Percentiles rank a stretch among this genome's conserved stretches.
phyloP scores from a whole-genome alignment of 2,797 vertebrate species.

The Chelmon rostratus region DNA sequence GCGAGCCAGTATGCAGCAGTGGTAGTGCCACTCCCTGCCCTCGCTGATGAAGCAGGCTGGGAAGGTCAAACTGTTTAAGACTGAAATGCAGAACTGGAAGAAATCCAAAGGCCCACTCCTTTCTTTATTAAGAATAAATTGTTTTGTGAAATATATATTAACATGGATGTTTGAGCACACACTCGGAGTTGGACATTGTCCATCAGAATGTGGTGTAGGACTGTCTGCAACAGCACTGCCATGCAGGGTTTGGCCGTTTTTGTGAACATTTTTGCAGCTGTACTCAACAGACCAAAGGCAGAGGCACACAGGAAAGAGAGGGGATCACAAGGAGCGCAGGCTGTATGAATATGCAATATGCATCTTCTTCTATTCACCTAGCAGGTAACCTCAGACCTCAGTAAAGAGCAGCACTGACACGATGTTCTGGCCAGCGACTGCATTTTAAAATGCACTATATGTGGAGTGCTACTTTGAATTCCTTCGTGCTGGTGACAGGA shows the following conservation, averaged over 20 bases:
- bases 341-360: slow-evolving; percentile 12
- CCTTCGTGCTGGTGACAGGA: slow-evolving; percentile 18
- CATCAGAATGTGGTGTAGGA: slow-evolving; percentile 7
- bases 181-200: slow-evolving; percentile 1
- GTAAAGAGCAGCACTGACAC: slow-evolving; percentile 19
- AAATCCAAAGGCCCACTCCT: slow-evolving; percentile 32
- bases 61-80: slow-evolving; percentile 65
- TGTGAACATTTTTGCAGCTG: not conserved
- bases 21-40: slow-evolving; percentile 53
- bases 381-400: slow-evolving; percentile 16
- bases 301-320: not conserved
- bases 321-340: slow-evolving; percentile 6
- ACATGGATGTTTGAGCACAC: slow-evolving; percentile 7
- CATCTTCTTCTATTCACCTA: slow-evolving; percentile 14
- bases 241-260: not conserved
- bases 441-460: slow-evolving; percentile 24
- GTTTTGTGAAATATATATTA: slow-evolving; percentile 31
- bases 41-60: slow-evolving; percentile 49
- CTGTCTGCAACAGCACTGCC: not conserved
- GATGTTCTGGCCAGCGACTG: slow-evolving; percentile 15
- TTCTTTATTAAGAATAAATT: slow-evolving; percentile 14
- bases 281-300: not conserved
- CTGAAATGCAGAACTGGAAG: slow-evolving; percentile 52
- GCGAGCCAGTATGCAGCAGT: slow-evolving; percentile 51
- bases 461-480: slow-evolving; percentile 28